Conservation (phyloP, 2,888 invertebrate genomes). For the Tenodera sinensis region DNA sequence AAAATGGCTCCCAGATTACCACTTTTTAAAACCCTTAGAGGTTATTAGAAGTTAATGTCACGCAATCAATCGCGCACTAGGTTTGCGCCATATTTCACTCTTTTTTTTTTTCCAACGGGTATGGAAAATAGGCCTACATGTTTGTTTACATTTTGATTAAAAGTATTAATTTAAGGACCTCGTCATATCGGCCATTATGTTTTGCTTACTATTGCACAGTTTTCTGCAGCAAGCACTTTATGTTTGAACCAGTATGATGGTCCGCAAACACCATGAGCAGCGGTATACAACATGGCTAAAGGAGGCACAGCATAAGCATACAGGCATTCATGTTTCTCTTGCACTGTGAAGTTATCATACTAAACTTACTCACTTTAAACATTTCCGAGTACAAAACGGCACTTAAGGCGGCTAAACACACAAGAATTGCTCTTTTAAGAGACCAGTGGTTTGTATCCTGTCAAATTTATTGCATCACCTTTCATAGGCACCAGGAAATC, state of each 20-base stretch:
- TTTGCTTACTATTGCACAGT: neutral
- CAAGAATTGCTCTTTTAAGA: neutral
- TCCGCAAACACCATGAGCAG: neutral
- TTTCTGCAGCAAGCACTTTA: neutral
- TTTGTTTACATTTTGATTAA: neutral
- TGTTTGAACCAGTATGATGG: neutral
- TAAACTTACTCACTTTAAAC: neutral
- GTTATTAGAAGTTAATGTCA: neutral
- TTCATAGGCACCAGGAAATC: neutral
- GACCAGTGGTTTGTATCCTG: neutral
- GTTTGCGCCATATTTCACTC: neutral
- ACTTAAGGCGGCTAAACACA: neutral
- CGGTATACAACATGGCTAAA: neutral
- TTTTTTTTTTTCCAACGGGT: neutral
- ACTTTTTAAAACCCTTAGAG: neutral
- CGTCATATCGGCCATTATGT: neutral
- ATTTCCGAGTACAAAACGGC: neutral
- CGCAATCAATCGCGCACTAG: neutral
- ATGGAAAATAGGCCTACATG: neutral
- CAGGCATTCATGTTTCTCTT: neutral
- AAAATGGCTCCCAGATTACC: neutral
- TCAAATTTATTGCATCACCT: neutral
- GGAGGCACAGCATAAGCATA: neutral
- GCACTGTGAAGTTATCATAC: neutral
- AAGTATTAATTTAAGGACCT: neutral